Percentiles rank a stretch among this genome's conserved stretches.
Conservation (phyloP, 2,888 invertebrate species). For the Ellobium chinense region DNA sequence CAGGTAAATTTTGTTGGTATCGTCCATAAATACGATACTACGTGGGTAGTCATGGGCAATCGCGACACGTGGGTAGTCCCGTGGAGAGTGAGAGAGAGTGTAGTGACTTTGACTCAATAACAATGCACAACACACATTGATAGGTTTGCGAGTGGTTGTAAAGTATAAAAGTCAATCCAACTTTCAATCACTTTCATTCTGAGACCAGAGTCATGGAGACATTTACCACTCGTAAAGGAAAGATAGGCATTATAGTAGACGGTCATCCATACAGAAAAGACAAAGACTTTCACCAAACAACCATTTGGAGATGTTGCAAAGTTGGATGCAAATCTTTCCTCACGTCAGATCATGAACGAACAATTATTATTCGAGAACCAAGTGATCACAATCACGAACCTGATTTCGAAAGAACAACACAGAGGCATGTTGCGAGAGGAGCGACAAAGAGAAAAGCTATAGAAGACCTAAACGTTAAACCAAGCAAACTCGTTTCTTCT, state of each 20-base stretch:
- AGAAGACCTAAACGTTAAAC: background rate
- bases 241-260: background rate
- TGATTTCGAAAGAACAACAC: background rate
- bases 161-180: background rate
- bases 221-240: background rate
- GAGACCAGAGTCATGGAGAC: background rate
- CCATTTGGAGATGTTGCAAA: background rate
- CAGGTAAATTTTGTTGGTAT: too few relatives aligned
- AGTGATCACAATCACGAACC: background rate
- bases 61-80: too few relatives aligned
- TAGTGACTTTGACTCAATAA: background rate
- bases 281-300: background rate
- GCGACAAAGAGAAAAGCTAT: background rate
- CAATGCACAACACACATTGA: background rate
- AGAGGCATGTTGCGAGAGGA: slow-evolving; percentile 12
- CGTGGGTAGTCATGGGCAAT: too few relatives aligned
- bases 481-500: slow-evolving; percentile 13
- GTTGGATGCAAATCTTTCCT: background rate
- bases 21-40: too few relatives aligned
- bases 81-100: too few relatives aligned
- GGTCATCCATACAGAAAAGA: background rate
- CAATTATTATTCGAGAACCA: background rate
- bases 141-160: background rate
- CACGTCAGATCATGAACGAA: background rate
- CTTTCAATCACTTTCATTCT: background rate